Evolutionary conservation across 2,888 invertebrate species (phyloP), one percentile per base, ranked within the genome.

Genomic region (Pseudolycoriella hygida): DNA sequence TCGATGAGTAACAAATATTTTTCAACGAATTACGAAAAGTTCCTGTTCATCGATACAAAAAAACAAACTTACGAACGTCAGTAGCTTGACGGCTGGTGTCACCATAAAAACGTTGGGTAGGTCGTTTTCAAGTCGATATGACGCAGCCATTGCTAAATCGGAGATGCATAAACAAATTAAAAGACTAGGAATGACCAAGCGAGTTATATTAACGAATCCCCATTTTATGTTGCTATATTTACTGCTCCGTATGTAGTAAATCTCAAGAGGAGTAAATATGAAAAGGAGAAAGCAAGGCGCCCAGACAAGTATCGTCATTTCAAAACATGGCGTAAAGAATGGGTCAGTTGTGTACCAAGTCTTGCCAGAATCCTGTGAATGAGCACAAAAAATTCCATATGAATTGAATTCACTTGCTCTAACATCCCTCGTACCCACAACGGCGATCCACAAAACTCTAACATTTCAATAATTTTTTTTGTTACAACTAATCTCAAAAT

Each of bases 261-360:
- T 61, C 57, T 77, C 77, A 45, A 77, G 56, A 17, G 70, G 66
- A 1, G 73, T 61, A 52, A 76, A 70, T 1, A 70, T 49, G 76
- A 77, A 77, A 17, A 83, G 61, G 57, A 77, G 77, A 30, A 65
- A 62, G 56, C 77, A 77, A 1, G 84, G 83, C 11, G 71, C 60
- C 82, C 82, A 85, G 45, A 78, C 63, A 39, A 84, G 58, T n/a
- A 77, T 70, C 2, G 82, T 81, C 55, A 74, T 73, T 64, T 81
- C 75, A 60, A 84, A 83, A 60, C 84, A 85, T 53, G 66, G 66
- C 44, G 82, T 79, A 49, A 84, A 67, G 56, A 78, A 73, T 14
- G 49, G 84, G 57, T 73, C 66, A 11, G 70, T 62, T 3, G 81
- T 73, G 53, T 74, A 53, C 79, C 80, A 79, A 47, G 76, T 71